Base-by-base conservation (phyloP, 2,797 vertebrate species). In the Allochrocebus solatus region DNA sequence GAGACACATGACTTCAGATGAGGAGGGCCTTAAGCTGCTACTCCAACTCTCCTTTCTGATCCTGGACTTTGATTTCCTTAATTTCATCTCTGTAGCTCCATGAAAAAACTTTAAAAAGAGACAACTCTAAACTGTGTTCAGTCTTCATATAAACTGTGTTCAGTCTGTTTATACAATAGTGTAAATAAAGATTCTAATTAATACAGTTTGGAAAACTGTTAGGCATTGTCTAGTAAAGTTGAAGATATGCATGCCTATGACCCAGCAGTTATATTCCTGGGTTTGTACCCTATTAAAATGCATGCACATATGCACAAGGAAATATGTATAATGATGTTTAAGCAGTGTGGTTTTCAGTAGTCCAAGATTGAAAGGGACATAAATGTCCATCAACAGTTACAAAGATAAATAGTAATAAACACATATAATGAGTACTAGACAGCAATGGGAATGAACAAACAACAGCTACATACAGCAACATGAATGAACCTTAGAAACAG, bases 151-250 rank as follows among this genome's bases (percentile, higher is more conserved):
- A 98, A 98, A 98, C 97, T 89, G 36, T 95, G 93, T 80, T 87
- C 92, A 8, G 82, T 98, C 94, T 98, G 96, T 98, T 98, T 98
- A 97, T 97, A 94, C 79, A 55, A 16, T 53, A 89, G 94, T 83
- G 64, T 98, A 98, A 98, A 98, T 97, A 98, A 96, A 98, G 94
- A 93, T 84, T 94, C 89, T 93, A 92, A 98, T 94, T 96, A 96
- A 97, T 97, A 96, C 76, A 93, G 76, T 97, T 98, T 97, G 90
- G 94, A 91, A 90, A 96, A 94, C 76, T 46, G 43, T 94, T 75
- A 80, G 83, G 43, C 61, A 91, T 89, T 81, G 41, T 92, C 67
- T 78, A 94, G 79, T 85, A 48, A 85, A 81, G 89, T 86, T 95
- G 88, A 93, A 96, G 85, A 75, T 88, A 50, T 39, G 75, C 85